A percentile compares a stretch with the other conserved stretches of the same genome.
phyloP scores from a whole-genome alignment of 30 jellyfish, hydroid and myxozoan genomes.

The Cassiopea andromeda region DNA sequence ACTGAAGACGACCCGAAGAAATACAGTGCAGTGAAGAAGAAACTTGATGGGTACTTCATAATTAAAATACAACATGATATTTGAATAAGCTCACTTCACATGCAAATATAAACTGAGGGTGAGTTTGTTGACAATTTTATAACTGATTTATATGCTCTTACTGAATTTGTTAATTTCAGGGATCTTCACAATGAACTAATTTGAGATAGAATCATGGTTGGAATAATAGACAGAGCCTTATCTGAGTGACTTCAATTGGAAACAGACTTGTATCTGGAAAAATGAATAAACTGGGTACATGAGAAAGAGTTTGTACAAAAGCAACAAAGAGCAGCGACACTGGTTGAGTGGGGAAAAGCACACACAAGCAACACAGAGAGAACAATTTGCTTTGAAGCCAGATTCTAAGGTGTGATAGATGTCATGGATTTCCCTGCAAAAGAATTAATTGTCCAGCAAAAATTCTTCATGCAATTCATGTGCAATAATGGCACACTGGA shows the following conservation, averaged over 20 bases:
- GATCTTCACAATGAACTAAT: constrained; percentile 19
- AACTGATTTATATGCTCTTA: constrained; percentile 13
- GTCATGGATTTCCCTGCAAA: constrained; percentile 13
- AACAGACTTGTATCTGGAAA: constrained; percentile 1
- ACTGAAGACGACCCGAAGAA: constrained; percentile 14
- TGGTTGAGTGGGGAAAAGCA: no score
- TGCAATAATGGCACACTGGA: constrained; percentile 30
- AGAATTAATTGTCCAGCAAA: constrained; percentile 23
- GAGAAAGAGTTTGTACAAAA: constrained; percentile 38
- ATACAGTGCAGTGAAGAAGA: constrained; percentile 5
- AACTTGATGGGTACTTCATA: no score
- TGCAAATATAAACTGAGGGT: background rate
- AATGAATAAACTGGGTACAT: constrained; percentile 23
- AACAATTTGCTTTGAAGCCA: constrained; percentile 5
- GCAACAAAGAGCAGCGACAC: constrained; percentile 11
- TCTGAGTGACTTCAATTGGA: constrained; percentile 22
- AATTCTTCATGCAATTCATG: no score
- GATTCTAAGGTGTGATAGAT: constrained; percentile 3
- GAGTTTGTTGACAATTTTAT: constrained; percentile 35
- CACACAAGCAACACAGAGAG: constrained; percentile 26
- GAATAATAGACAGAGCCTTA: constrained; percentile 35
- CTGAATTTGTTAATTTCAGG: constrained; percentile 19
- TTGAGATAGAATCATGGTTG: constrained; percentile 49
- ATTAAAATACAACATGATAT: constrained; percentile 5
- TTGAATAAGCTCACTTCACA: constrained; percentile 16